Conservation (phyloP, 2,797 vertebrate species). For the Arrhamphus sclerolepis region DNA sequence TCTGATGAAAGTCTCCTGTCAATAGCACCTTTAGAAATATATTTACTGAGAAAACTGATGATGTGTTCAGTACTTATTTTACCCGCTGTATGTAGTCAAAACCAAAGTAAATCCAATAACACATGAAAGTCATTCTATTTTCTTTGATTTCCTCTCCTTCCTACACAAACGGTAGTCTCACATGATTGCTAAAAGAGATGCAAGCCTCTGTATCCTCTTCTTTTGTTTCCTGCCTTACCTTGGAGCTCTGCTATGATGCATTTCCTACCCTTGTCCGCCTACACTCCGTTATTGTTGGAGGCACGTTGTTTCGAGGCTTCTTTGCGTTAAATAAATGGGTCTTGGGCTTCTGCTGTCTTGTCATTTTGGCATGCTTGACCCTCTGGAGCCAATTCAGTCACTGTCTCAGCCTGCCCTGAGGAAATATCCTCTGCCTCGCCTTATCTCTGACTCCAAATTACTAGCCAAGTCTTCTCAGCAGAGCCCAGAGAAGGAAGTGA, state of each 20-base stretch:
- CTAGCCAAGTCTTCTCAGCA: constrained; percentile 46
- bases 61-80: no score
- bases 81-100: no score
- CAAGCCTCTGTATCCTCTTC: constrained; percentile 31
- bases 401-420: constrained; percentile 63
- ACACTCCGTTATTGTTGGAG: constrained; percentile 9
- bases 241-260: constrained; percentile 27
- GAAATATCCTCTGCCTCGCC: constrained; percentile 63
- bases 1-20: no score
- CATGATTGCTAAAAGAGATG: constrained; percentile 33
- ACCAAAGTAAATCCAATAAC: no score
- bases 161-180: constrained; percentile 26
- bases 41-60: no score
- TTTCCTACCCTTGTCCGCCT: constrained; percentile 48
- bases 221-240: constrained; percentile 33
- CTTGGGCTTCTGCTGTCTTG: constrained; percentile 45
- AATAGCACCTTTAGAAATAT: no score
- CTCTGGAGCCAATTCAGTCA: constrained; percentile 71
- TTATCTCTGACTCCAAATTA: constrained; percentile 71
- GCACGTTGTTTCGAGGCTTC: constrained; percentile 26
- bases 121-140: constrained; percentile 9
- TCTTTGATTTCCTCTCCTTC: constrained; percentile 33
- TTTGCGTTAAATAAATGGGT: constrained; percentile 58
- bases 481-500: constrained; percentile 33
- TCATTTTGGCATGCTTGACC: constrained; percentile 75